phyloP scores from a whole-genome alignment of 2,797 vertebrate species.

The Chanos chanos region DNA sequence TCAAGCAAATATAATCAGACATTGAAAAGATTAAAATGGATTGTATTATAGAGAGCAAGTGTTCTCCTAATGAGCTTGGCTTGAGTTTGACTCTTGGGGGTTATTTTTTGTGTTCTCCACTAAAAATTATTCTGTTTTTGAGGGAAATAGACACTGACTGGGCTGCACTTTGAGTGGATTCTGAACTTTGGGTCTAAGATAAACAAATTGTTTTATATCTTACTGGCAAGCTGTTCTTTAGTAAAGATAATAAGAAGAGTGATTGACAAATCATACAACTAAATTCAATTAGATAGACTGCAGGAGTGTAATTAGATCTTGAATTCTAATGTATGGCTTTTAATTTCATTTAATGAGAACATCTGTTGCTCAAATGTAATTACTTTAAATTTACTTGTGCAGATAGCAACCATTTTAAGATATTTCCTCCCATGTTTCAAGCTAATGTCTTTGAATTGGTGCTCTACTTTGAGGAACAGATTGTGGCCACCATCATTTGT shows the following conservation, averaged over 20 bases:
- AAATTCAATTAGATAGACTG: constrained; percentile 28
- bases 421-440: background rate
- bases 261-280: constrained; percentile 22
- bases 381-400: constrained; percentile 11
- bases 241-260: background rate
- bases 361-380: constrained; percentile 36
- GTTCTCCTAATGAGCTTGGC: constrained; percentile 37
- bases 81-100: constrained; percentile 23
- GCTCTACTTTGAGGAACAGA: constrained; percentile 9
- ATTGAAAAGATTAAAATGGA: constrained; percentile 87
- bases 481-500: background rate
- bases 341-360: constrained; percentile 36
- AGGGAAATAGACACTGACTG: no score
- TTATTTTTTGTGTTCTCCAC: constrained; percentile 26
- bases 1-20: constrained; percentile 94
- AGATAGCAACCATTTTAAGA: background rate
- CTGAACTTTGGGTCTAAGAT: constrained; percentile 4
- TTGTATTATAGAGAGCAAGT: constrained; percentile 70
- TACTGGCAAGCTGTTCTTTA: background rate
- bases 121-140: no score
- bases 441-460: background rate
- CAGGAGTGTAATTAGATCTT: constrained; percentile 34
- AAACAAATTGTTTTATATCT: no score
- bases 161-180: constrained; percentile 3
- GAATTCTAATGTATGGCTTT: constrained; percentile 16